Base-by-base conservation (phyloP, 2,113 vertebrate genomes). In the Notechis scutatus region DNA sequence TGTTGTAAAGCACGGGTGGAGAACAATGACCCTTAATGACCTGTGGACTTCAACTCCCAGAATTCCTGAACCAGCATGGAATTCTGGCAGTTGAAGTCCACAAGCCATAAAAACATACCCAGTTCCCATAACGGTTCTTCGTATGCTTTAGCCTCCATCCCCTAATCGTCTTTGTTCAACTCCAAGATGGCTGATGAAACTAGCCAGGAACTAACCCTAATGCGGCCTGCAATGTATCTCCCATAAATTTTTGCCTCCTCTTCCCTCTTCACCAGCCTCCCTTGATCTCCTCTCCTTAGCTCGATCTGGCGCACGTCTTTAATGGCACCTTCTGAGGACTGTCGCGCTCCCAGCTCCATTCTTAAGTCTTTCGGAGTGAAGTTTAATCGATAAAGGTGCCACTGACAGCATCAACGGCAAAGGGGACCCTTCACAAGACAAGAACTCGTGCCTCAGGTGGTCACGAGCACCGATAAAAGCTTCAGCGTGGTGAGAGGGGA, bases 251-350 rank as follows among this genome's bases (percentile, higher is more conserved):
- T 47, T 26, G 47, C 2, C 29, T 52, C 10, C 26, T n/a, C 42
- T 93, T 18, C 29, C 54, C 59, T 94, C 95, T 91, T 56, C 94
- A 87, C 88, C 69, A 39, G 8, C 54, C 85, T 85, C 90, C 87
- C 94, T 94, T 94, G 56, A 93, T 94, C 95, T 94, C 96, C 94
- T 88, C 93, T 95, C 94, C 90, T 57, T 85, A 18, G 47, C 26
- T 92, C 59, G 5, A 50, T 21, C 59, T 42, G 0, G 39, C 74
- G 88, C 87, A 39, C 10, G 57, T 42, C 61, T 94, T 56, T 23
- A 50, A 50, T 50, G 87, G 92, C 4, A 11, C 12, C n/a, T 50
- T 74, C 69, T 0, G 29, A 50, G 86, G 34, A 20, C 29, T 56
- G 86, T 39, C 15, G 59, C 42, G 0, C n/a, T 90, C 14, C 57